A percentile compares a stretch with the other conserved stretches of the same genome.
These are phyloP conservation scores for Cataglyphis altisquamis DNA, from an alignment of 2,888 invertebrate genomes.

Conservation along the genomic window DNA sequence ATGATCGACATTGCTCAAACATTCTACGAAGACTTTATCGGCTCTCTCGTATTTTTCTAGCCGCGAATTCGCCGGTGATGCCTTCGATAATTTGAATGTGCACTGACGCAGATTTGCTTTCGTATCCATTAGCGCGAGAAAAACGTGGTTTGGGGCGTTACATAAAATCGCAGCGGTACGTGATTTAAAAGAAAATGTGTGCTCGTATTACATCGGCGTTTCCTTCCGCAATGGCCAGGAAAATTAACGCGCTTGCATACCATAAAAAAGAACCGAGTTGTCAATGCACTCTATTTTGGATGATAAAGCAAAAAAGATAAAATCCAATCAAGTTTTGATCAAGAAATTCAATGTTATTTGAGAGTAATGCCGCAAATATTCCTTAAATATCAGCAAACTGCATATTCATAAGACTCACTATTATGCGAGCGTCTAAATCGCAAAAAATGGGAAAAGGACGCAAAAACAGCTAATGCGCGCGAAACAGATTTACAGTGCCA, in stretches of 20 bases:
- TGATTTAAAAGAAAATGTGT: conserved; percentile 27
- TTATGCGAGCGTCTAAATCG: not conserved
- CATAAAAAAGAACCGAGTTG: conserved; percentile 9
- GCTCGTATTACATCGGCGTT: conserved; percentile 5
- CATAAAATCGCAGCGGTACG: conserved; percentile 6
- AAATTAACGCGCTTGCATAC: conserved; percentile 41
- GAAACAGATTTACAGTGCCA: conserved; percentile 88
- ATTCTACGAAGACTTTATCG: conserved; percentile 11
- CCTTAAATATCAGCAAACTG: conserved; percentile 10
- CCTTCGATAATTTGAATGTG: conserved; percentile 35
- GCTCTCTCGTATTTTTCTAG: conserved; percentile 35
- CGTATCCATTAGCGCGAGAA: conserved; percentile 31
- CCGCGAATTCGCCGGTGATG: not conserved
- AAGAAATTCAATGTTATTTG: conserved; percentile 28
- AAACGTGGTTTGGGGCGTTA: conserved; percentile 2
- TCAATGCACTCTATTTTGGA: not conserved
- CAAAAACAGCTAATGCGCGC: not conserved
- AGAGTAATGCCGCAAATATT: conserved; percentile 31
- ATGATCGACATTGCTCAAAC: not conserved
- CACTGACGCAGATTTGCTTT: conserved; percentile 34
- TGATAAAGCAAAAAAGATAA: not conserved
- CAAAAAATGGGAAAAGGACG: not conserved
- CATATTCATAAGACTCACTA: conserved; percentile 1
- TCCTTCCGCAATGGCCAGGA: not conserved
- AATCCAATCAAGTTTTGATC: not conserved